Evolutionary conservation across 1,140 invertebrate genomes (phyloP).

Genomic region (Spodoptera frugiperda): DNA sequence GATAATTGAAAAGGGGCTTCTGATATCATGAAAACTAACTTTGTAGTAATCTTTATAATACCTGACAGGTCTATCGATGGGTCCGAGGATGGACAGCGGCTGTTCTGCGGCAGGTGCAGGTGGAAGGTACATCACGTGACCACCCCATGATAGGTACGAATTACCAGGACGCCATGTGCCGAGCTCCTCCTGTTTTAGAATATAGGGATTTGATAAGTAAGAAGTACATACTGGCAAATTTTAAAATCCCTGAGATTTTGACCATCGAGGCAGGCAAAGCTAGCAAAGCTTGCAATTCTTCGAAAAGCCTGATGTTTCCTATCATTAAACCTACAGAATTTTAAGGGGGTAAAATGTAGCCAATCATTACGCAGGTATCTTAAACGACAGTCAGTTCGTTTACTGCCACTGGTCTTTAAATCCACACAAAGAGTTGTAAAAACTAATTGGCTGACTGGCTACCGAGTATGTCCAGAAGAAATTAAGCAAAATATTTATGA

Average conservation of each 20-base stretch:
- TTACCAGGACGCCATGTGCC: conserved; percentile 61
- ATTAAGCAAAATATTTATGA: conserved; percentile 5
- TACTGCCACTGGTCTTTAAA: too few relatives aligned
- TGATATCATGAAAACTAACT: too few relatives aligned
- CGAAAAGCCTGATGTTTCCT: too few relatives aligned
- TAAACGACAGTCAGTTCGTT: too few relatives aligned
- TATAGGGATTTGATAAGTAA: neutral
- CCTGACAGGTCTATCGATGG: conserved; percentile 76
- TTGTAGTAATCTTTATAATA: conserved; percentile 39
- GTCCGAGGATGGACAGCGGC: conserved; percentile 72
- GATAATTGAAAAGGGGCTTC: too few relatives aligned
- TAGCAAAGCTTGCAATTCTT: too few relatives aligned
- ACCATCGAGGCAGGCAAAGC: too few relatives aligned
- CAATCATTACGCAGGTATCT: too few relatives aligned
- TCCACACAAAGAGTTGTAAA: neutral
- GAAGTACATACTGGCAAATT: too few relatives aligned
- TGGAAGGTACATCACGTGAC: conserved; percentile 93
- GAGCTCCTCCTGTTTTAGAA: conserved; percentile 57
- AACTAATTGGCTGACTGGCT: neutral
- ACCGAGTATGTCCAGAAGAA: neutral
- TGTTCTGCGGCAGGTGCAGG: conserved; percentile 88
- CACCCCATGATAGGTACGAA: conserved; percentile 85
- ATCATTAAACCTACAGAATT: too few relatives aligned
- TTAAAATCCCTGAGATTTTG: too few relatives aligned
- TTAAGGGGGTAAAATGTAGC: too few relatives aligned